Percentiles rank a stretch among this genome's conserved stretches.
Conservation (phyloP, 2,797 vertebrate genomes). For the Acanthiza pusilla region DNA sequence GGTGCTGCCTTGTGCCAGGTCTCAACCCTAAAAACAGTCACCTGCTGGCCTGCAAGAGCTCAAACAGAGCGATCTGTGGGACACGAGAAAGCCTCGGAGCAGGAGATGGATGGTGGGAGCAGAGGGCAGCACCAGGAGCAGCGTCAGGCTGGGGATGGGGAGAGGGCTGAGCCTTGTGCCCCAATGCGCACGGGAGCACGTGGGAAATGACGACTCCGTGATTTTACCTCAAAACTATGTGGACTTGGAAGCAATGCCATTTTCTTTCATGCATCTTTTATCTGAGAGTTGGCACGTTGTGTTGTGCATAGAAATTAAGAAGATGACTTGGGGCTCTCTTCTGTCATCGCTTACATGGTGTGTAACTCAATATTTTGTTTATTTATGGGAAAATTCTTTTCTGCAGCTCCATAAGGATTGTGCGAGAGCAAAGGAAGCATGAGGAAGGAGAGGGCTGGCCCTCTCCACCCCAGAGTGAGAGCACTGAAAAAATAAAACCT, state of each 20-base stretch:
- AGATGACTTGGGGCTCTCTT: constrained; percentile 73
- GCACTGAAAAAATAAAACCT: constrained; percentile 43
- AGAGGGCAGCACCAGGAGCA: not conserved
- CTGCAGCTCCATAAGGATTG: constrained; percentile 62
- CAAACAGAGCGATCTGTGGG: rapidly evolving
- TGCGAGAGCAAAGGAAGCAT: constrained; percentile 33
- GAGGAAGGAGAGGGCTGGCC: constrained; percentile 45
- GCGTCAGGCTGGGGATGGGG: not conserved
- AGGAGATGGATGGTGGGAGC: rapidly evolving
- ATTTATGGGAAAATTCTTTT: constrained; percentile 78
- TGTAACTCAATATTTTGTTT: constrained; percentile 78
- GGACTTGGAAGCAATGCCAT: constrained; percentile 58
- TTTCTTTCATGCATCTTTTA: constrained; percentile 69
- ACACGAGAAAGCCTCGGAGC: rapidly evolving
- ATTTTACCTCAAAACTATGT: constrained; percentile 70
- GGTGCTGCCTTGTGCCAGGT: not conserved
- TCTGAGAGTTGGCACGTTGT: constrained; percentile 64
- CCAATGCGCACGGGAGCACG: not conserved
- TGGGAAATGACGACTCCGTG: constrained; percentile 43
- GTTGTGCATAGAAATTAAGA: constrained; percentile 66
- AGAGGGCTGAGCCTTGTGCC: not conserved
- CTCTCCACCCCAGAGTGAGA: not conserved
- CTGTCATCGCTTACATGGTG: constrained; percentile 68
- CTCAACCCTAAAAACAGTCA: not conserved
- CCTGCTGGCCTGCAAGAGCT: not conserved